Evolutionary conservation across 2,888 invertebrate species (phyloP).

Genomic region (Pammene aurita): DNA sequence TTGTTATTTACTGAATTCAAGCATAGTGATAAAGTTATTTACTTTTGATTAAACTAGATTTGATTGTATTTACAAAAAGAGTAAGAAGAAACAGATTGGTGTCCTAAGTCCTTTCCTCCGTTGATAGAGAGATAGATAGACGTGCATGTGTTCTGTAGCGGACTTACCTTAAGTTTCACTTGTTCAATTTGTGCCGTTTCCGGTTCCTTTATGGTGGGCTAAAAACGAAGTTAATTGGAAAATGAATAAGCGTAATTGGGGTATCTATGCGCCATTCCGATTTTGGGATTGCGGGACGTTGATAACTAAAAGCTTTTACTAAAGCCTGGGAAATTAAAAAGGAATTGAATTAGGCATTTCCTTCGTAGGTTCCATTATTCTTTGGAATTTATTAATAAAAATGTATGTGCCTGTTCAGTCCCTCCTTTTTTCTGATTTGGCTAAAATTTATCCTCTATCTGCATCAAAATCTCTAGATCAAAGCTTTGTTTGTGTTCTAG

Average conservation of each 20-base stretch:
- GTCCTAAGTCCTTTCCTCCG: conserved; percentile 31
- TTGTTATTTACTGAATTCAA: conserved; percentile 41
- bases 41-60: conserved; percentile 24
- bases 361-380: background rate
- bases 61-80: conserved; percentile 40
- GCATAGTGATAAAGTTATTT: conserved; percentile 28
- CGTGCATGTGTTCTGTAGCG: conserved; percentile 35
- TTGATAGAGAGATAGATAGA: conserved; percentile 29
- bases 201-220: conserved; percentile 71
- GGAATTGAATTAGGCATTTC: background rate
- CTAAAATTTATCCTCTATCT: background rate
- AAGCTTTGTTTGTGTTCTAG: background rate
- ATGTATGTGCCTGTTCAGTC: background rate
- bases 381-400: background rate
- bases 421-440: background rate
- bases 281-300: conserved; percentile 8
- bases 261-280: conserved; percentile 37
- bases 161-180: conserved; percentile 78
- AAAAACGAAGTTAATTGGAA: conserved; percentile 68
- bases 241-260: conserved; percentile 65
- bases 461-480: background rate
- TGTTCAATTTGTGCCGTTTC: conserved; percentile 66
- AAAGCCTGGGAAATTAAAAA: background rate
- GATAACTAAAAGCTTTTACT: conserved; percentile 22
- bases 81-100: conserved; percentile 31